These are phyloP conservation scores for Parochlus steinenii DNA, from an alignment of 2,888 invertebrate genomes.

Conservation along the genomic window DNA sequence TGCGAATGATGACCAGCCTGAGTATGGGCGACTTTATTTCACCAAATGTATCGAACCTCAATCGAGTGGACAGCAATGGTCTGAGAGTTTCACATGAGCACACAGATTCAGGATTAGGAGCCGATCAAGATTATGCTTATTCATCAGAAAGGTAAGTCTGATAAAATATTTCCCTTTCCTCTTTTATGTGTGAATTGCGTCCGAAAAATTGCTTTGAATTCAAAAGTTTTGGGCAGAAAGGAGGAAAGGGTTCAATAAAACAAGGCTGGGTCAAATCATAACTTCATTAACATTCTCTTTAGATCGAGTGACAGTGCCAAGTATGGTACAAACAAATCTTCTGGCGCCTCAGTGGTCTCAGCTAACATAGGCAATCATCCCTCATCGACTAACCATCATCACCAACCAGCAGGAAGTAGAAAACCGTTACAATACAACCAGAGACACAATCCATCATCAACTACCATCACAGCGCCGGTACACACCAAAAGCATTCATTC, in stretches of 20 bases:
- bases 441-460: slow-evolving; percentile 23
- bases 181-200: slow-evolving; percentile 3
- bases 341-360: slow-evolving; percentile 26
- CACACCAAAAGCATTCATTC: slow-evolving; percentile 18
- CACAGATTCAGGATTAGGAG: slow-evolving; percentile 59
- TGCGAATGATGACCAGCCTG: slow-evolving; percentile 33
- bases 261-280: neutral
- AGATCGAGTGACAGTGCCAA: slow-evolving; percentile 43
- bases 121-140: slow-evolving; percentile 58
- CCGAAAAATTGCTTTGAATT: slow-evolving; percentile 3
- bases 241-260: neutral
- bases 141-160: slow-evolving; percentile 45
- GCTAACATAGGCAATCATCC: slow-evolving; percentile 27
- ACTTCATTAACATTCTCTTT: slow-evolving; percentile 1
- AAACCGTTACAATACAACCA: slow-evolving; percentile 19
- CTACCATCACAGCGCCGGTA: slow-evolving; percentile 16
- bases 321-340: slow-evolving; percentile 33
- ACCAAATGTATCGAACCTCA: slow-evolving; percentile 28
- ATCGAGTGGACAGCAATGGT: slow-evolving; percentile 29
- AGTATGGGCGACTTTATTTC: slow-evolving; percentile 32
- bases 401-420: slow-evolving; percentile 1
- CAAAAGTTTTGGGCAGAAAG: neutral
- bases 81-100: slow-evolving; percentile 53
- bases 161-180: slow-evolving; percentile 1
- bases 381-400: slow-evolving; percentile 17